These are phyloP conservation scores for Indicator indicator DNA, from an alignment of 2,113 vertebrate species.

Conservation along the genomic window DNA sequence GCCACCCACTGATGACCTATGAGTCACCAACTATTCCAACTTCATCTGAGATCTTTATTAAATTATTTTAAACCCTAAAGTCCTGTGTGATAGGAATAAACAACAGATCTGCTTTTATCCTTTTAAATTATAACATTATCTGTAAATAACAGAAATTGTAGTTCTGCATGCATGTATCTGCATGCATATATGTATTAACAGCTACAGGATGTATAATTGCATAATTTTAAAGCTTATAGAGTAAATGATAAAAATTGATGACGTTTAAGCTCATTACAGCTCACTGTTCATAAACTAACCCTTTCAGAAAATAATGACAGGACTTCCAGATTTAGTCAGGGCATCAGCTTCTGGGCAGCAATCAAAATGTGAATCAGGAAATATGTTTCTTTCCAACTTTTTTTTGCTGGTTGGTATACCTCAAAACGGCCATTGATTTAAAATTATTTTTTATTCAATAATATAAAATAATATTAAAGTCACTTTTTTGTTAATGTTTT, in stretches of 20 bases:
- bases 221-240: not conserved
- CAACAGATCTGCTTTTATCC: slow-evolving; percentile 63
- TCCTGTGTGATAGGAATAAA: slow-evolving; percentile 78
- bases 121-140: slow-evolving; percentile 48
- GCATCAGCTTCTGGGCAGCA: not conserved
- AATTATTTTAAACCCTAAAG: slow-evolving; percentile 89
- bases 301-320: not conserved
- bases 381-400: not conserved
- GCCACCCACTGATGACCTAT: slow-evolving; percentile 94
- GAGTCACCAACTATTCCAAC: slow-evolving; percentile 89
- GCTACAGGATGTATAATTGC: not conserved
- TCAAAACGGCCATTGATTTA: slow-evolving; percentile 1
- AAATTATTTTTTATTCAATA: not conserved
- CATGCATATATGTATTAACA: not conserved
- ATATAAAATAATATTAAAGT: not conserved
- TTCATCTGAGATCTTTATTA: slow-evolving; percentile 91
- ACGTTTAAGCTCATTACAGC: not conserved
- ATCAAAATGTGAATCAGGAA: not conserved
- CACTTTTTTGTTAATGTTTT: not conserved
- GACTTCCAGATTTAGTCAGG: not conserved
- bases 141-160: not conserved
- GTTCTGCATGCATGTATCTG: not conserved
- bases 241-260: not conserved
- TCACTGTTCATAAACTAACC: not conserved
- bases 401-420: not conserved